phyloP scores from a whole-genome alignment of 2,888 invertebrate genomes.

The Eueremaeus valkanovi region DNA sequence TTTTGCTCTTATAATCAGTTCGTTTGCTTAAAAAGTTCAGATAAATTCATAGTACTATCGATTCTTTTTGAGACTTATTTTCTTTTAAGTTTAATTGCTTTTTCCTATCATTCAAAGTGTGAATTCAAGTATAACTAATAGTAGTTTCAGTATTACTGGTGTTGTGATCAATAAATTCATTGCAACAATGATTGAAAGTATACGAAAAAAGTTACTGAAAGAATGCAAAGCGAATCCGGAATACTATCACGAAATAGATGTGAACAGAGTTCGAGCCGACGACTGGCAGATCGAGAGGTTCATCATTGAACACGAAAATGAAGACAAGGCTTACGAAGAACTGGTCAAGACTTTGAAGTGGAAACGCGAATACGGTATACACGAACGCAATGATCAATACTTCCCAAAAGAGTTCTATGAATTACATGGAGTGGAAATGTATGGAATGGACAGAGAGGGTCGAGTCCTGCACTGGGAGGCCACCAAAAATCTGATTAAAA shows the following conservation, averaged over 20 bases:
- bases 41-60: too few relatives aligned
- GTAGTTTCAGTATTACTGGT: too few relatives aligned
- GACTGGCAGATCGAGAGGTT: conserved; percentile 32
- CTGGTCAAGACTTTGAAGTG: conserved; percentile 35
- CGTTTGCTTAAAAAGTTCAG: too few relatives aligned
- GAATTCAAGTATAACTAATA: too few relatives aligned
- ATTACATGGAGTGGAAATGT: conserved; percentile 22
- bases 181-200: conserved; percentile 6
- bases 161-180: background rate
- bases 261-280: conserved; percentile 35
- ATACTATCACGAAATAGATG: conserved; percentile 34
- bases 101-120: too few relatives aligned
- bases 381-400: conserved; percentile 19
- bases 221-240: background rate
- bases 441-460: conserved; percentile 9
- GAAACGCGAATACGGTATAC: conserved; percentile 35
- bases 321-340: conserved; percentile 33
- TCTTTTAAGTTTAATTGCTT: too few relatives aligned
- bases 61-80: too few relatives aligned
- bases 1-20: too few relatives aligned
- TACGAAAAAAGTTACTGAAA: background rate
- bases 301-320: conserved; percentile 17
- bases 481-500: conserved; percentile 5
- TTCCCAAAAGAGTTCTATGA: conserved; percentile 38
- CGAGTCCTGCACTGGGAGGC: background rate